Evolutionary conservation across 2,888 invertebrate genomes (phyloP).

Genomic region (Diarsia rubi): DNA sequence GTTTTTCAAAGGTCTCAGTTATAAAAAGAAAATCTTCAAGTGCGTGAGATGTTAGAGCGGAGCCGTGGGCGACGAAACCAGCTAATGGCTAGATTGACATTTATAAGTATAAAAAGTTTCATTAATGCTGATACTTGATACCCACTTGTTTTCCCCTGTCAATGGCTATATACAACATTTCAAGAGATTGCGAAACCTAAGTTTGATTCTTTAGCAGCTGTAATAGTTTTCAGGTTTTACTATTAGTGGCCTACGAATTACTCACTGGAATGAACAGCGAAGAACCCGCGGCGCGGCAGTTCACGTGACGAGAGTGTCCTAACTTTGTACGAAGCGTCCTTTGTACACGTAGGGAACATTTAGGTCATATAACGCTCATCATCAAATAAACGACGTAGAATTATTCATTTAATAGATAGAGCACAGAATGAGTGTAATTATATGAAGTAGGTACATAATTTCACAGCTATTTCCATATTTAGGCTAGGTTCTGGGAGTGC

Average conservation of each 20-base stretch:
- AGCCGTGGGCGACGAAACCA: neutral
- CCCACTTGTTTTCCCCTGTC: neutral
- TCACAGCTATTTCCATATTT: conserved; percentile 6
- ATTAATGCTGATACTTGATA: neutral
- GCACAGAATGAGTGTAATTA: neutral
- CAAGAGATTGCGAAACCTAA: neutral
- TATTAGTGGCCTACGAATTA: neutral
- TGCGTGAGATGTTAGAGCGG: neutral
- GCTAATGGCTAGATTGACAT: neutral
- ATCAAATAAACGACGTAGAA: conserved; percentile 19
- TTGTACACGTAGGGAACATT: neutral
- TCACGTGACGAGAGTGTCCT: neutral
- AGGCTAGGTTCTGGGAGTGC: conserved; percentile 28
- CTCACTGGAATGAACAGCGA: neutral
- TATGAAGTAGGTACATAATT: neutral
- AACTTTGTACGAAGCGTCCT: neutral
- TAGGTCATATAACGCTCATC: neutral
- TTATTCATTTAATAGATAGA: neutral
- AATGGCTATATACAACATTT: neutral
- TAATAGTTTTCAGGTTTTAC: neutral
- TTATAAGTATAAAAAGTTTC: too few species aligned
- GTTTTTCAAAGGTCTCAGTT: neutral
- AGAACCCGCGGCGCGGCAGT: neutral
- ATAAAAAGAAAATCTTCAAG: conserved; percentile 5
- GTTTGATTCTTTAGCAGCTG: neutral